Evolutionary conservation across 2,888 invertebrate species (phyloP).

Genomic region (Scrobipalpa atriplicella): DNA sequence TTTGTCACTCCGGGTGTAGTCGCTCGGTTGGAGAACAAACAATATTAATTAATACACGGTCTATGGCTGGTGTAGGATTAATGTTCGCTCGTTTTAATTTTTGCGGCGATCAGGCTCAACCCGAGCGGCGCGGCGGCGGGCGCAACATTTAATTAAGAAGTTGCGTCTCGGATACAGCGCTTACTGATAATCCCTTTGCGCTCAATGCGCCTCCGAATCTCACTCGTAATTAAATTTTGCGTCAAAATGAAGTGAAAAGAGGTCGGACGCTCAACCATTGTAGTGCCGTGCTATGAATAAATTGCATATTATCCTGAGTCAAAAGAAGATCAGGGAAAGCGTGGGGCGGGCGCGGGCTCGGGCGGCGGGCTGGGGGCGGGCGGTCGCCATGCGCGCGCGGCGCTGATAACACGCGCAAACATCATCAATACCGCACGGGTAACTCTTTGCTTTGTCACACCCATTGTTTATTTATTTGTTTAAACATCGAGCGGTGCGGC

Average conservation of each 20-base stretch:
- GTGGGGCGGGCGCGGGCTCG: not conserved
- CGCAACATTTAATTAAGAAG: slow-evolving; percentile 37
- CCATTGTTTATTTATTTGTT: slow-evolving; percentile 34
- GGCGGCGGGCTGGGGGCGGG: not conserved
- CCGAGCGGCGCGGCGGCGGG: not conserved
- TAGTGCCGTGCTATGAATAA: not conserved
- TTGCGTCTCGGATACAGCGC: slow-evolving; percentile 28
- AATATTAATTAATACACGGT: slow-evolving; percentile 16
- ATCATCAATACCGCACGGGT: slow-evolving; percentile 60
- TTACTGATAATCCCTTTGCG: slow-evolving; percentile 23
- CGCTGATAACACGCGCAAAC: slow-evolving; percentile 59
- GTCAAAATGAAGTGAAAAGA: not conserved
- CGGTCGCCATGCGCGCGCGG: slow-evolving; percentile 11
- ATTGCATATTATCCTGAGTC: slow-evolving; percentile 16
- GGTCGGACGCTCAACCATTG: not conserved
- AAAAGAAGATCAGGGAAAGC: not conserved
- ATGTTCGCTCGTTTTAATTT: slow-evolving; percentile 17
- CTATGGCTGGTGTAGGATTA: not conserved
- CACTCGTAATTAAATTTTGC: slow-evolving; percentile 1
- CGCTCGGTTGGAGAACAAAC: not conserved
- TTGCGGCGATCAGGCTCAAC: not conserved
- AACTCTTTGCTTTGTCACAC: slow-evolving; percentile 20
- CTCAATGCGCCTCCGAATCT: not conserved
- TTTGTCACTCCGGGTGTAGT: not conserved
- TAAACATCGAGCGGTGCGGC: not conserved